These are phyloP conservation scores for Heterochromis multidens DNA, from an alignment of 2,113 vertebrate genomes.

Conservation along the genomic window DNA sequence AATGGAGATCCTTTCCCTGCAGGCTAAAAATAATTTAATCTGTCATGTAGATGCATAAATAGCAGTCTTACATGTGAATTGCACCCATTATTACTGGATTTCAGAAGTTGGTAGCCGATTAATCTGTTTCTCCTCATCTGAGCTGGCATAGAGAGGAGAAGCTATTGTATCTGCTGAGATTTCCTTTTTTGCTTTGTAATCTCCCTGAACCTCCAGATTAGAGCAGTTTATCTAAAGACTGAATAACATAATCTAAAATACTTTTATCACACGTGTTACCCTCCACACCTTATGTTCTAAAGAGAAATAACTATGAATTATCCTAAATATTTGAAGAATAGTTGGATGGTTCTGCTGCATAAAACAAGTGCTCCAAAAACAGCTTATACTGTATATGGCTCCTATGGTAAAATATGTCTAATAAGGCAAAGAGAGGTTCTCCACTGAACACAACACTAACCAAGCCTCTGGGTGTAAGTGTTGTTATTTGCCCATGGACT, in stretches of 20 bases:
- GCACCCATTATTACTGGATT: constrained; percentile 56
- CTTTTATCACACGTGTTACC: not conserved
- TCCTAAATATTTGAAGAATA: not conserved
- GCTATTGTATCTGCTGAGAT: constrained; percentile 42
- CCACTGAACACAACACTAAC: constrained; percentile 14
- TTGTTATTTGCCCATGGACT: constrained; percentile 58
- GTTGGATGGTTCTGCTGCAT: not conserved
- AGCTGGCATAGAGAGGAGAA: constrained; percentile 17
- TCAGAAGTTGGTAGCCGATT: constrained; percentile 52
- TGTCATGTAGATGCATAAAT: constrained; percentile 65
- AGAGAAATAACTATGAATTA: not conserved
- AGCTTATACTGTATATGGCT: constrained; percentile 12
- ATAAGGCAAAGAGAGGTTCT: constrained; percentile 54
- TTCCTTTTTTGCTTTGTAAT: constrained; percentile 46
- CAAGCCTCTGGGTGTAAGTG: constrained; percentile 41
- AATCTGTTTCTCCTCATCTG: constrained; percentile 59
- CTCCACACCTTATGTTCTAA: not conserved
- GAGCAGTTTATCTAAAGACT: constrained; percentile 15
- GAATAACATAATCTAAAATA: constrained; percentile 10
- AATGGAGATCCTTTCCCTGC: constrained; percentile 48
- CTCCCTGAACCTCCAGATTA: constrained; percentile 52
- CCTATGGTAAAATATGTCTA: constrained; percentile 40
- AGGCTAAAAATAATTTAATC: constrained; percentile 76
- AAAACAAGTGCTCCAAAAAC: not conserved
- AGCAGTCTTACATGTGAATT: constrained; percentile 65